Conservation (phyloP, 1,140 invertebrate genomes). For the Meloidogyne floridensis region DNA sequence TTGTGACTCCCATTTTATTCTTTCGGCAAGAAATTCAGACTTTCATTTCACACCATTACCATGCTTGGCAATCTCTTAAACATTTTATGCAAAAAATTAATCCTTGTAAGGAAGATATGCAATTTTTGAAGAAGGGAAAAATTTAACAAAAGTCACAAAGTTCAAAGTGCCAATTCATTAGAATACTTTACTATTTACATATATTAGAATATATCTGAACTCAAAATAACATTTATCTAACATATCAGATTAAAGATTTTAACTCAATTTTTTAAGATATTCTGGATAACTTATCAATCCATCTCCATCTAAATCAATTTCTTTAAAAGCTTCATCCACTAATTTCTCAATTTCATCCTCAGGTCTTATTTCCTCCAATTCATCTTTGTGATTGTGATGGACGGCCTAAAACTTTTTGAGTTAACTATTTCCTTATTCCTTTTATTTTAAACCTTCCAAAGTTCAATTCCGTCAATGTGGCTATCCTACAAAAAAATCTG, state of each 20-base stretch:
- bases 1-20: too few relatives aligned
- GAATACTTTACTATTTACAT: background rate
- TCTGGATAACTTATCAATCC: conserved; percentile 36
- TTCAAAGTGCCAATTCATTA: too few relatives aligned
- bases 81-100: too few relatives aligned
- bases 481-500: background rate
- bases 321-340: conserved; percentile 30
- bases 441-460: conserved; percentile 7
- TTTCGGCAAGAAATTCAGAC: too few relatives aligned
- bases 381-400: conserved; percentile 12
- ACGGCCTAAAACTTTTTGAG: conserved; percentile 24
- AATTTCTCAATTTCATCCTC: conserved; percentile 35
- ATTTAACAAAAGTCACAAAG: too few relatives aligned
- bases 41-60: too few relatives aligned
- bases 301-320: conserved; percentile 31
- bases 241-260: background rate
- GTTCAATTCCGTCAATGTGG: background rate
- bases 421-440: background rate
- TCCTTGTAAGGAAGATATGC: too few relatives aligned
- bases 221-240: background rate
- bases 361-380: background rate
- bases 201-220: background rate
- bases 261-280: conserved; percentile 29
- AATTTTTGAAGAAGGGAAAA: too few relatives aligned
- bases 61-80: too few relatives aligned